Evolutionary conservation across 2,888 invertebrate genomes (phyloP).

Genomic region (Ornithoptera alexandrae): DNA sequence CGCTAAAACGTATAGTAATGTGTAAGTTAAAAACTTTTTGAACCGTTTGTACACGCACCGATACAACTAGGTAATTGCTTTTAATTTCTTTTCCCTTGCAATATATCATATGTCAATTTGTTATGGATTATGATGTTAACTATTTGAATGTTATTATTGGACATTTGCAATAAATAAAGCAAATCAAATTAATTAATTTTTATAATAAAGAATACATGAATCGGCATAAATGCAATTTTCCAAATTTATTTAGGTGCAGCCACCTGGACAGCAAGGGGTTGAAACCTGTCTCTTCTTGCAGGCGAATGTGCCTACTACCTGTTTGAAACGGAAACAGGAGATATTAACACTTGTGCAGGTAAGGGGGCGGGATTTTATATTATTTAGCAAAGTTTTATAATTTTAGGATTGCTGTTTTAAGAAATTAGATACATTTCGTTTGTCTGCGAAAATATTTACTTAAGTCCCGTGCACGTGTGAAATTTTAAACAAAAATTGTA

Average conservation of each 20-base stretch:
- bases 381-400: no score
- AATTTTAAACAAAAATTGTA: no score
- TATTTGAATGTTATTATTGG: background rate
- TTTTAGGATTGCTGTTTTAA: no score
- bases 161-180: constrained; percentile 6
- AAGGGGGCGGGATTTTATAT: no score
- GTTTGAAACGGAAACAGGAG: constrained; percentile 12
- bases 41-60: background rate
- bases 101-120: no score
- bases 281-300: constrained; percentile 2
- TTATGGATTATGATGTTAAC: background rate
- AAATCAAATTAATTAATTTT: constrained; percentile 1
- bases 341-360: background rate
- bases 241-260: constrained; percentile 7
- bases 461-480: no score
- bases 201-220: constrained; percentile 1
- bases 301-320: constrained; percentile 10
- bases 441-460: no score
- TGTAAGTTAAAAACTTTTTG: background rate
- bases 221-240: background rate
- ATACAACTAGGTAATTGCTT: no score
- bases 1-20: background rate
- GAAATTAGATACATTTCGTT: no score
- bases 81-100: no score
- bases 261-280: constrained; percentile 1